A percentile compares a stretch with the other conserved stretches of the same genome.
Evolutionary conservation across 30 jellyfish, hydroid and myxozoan genomes (phyloP).

Genomic region (Pseudorhiza aurosa): DNA sequence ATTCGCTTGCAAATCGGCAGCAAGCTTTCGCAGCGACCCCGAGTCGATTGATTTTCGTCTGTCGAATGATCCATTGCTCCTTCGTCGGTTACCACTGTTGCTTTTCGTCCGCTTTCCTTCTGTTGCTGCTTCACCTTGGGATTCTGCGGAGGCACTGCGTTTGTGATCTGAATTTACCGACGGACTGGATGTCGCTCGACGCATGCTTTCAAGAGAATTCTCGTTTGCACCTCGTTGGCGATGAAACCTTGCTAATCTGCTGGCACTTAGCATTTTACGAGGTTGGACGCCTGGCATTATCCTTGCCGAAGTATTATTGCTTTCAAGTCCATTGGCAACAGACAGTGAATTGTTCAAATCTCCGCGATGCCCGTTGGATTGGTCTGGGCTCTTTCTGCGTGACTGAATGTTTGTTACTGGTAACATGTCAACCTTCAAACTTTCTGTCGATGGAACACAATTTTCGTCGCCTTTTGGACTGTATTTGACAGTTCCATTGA

Average conservation of each 20-base stretch:
- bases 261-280: not conserved
- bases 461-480: not conserved
- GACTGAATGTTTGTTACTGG: not conserved
- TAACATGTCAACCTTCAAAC: not conserved
- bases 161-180: conserved; percentile 53
- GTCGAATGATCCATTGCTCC: conserved; percentile 64
- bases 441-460: too few relatives aligned
- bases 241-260: conserved; percentile 8
- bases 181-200: conserved; percentile 71
- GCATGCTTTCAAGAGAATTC: conserved; percentile 27
- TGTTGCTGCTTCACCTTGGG: conserved; percentile 14
- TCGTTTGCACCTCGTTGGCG: not conserved
- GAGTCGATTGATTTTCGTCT: conserved; percentile 97
- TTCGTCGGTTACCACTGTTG: not conserved
- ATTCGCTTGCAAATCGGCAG: conserved; percentile 86
- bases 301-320: not conserved
- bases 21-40: conserved; percentile 92
- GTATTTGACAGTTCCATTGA: not conserved
- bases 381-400: conserved; percentile 14
- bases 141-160: conserved; percentile 23
- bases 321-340: not conserved
- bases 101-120: not conserved
- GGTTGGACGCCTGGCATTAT: not conserved
- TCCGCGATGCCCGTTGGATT: not conserved
- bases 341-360: not conserved